Base-by-base conservation (phyloP, 2,888 invertebrate genomes). In the Acholoe squamosa region DNA sequence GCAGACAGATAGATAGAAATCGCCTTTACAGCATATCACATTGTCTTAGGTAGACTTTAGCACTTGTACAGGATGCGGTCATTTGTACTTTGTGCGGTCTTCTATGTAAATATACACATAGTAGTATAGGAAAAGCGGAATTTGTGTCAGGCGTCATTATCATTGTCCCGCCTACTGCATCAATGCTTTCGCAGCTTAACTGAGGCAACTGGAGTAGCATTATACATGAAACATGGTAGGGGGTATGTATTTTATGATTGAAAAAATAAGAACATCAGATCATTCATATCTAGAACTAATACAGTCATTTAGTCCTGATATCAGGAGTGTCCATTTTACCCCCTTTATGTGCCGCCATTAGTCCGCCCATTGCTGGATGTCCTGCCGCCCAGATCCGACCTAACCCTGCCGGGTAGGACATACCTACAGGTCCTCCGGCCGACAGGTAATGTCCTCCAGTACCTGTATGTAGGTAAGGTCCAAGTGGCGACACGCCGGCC, bases 391-490 rank as follows among this genome's bases (percentile, higher is more conserved):
- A 76, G 28, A 76, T 10, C 28, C 76, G 76, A 28, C 76, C 76
- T 19, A 25, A n/a, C 28, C 76, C 76, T 5, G 28, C 28, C 76
- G 76, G 76, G 76, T 31, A 76, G 76, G 76, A 31, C 76, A 76
- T 28, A 31, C 16, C 16, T 31, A 76, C 80, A 25, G 76, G 28
- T 16, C 12, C 76, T 43, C 22, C 52, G 16, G 52, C 86, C 16
- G 86, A 28, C 16, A 31, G 86, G 86, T 86, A 86, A 54, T 52
- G 86, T n/a, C 25, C 90, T 12, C 90, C 89, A 43, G 77, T 89
- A 31, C 28, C 91, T 76, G 14, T 84, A 77, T 25, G 77, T 52
- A 43, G 89, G 89, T 43, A 91, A 84, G 31, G 90, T 67, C 0
- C 90, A 86, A 54, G 86, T 7, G 52, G 86, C 22, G 84, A 19